These are phyloP conservation scores for Nowickia ferox DNA, from an alignment of 2,888 invertebrate genomes.

Conservation along the genomic window DNA sequence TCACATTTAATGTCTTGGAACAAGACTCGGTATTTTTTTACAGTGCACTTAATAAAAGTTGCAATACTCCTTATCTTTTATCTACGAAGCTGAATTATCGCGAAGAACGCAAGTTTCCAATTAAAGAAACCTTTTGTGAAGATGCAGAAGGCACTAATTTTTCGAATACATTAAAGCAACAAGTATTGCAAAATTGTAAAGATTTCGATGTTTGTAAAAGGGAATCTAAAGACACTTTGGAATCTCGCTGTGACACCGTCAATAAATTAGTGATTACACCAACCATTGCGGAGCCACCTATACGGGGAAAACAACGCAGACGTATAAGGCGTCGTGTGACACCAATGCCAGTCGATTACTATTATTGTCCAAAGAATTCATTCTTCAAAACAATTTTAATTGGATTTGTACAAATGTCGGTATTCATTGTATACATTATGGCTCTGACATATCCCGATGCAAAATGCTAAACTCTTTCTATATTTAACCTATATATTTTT, in stretches of 20 bases:
- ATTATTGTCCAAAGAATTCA: slow-evolving; percentile 71
- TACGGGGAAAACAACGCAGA: slow-evolving; percentile 63
- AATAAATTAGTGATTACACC: not conserved
- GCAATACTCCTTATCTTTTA: not conserved
- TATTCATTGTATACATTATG: slow-evolving; percentile 78
- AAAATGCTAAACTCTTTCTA: slow-evolving; percentile 71
- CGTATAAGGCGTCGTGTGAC: slow-evolving; percentile 66
- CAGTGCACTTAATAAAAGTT: slow-evolving; percentile 66
- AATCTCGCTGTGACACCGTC: not conserved
- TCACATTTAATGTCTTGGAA: slow-evolving; percentile 79
- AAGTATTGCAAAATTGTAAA: not conserved
- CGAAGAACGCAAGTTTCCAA: not conserved
- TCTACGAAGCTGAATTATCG: not conserved
- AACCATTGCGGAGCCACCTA: slow-evolving; percentile 3
- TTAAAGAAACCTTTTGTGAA: slow-evolving; percentile 11
- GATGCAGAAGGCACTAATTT: slow-evolving; percentile 29
- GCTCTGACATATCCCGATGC: slow-evolving; percentile 80
- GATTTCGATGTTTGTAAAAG: not conserved
- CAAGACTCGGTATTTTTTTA: slow-evolving; percentile 80
- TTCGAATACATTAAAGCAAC: not conserved
- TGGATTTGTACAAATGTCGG: slow-evolving; percentile 77
- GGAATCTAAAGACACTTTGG: not conserved
- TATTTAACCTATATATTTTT: not conserved
- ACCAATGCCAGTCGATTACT: slow-evolving; percentile 65
- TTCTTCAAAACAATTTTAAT: slow-evolving; percentile 77